Conservation (phyloP, 1,140 invertebrate genomes). For the Parapsyche elsis region DNA sequence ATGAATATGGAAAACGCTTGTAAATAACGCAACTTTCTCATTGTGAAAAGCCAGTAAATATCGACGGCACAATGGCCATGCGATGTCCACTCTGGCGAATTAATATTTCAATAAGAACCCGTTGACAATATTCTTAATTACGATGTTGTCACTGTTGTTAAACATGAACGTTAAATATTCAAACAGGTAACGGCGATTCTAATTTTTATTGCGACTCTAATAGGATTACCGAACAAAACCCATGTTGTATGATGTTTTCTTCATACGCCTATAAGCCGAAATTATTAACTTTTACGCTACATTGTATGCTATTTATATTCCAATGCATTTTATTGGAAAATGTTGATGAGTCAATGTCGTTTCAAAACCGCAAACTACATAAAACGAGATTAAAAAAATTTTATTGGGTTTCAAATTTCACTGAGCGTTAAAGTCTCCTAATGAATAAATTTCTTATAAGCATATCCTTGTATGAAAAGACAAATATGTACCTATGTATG, state of each 20-base stretch:
- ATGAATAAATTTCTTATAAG: too few relatives aligned
- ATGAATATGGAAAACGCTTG: not conserved
- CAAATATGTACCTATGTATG: too few relatives aligned
- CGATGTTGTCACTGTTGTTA: constrained; percentile 11
- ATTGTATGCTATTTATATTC: not conserved
- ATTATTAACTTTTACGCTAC: not conserved
- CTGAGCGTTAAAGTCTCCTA: too few relatives aligned
- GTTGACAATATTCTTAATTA: constrained; percentile 34
- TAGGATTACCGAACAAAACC: constrained; percentile 8
- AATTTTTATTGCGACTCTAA: constrained; percentile 8
- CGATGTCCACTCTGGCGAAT: not conserved
- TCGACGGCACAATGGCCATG: not conserved
- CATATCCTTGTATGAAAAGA: too few relatives aligned
- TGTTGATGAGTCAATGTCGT: too few relatives aligned
- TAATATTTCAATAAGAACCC: constrained; percentile 7
- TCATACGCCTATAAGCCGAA: not conserved
- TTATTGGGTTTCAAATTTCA: too few relatives aligned
- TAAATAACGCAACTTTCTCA: constrained; percentile 13
- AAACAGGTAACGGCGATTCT: not conserved
- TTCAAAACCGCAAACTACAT: too few relatives aligned
- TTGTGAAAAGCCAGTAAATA: constrained; percentile 15
- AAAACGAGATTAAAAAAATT: too few relatives aligned
- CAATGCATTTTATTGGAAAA: too few relatives aligned
- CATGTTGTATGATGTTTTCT: not conserved
- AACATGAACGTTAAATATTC: not conserved